Base-by-base conservation (phyloP, 2,797 vertebrate species). In the Lophotriccus pileatus region DNA sequence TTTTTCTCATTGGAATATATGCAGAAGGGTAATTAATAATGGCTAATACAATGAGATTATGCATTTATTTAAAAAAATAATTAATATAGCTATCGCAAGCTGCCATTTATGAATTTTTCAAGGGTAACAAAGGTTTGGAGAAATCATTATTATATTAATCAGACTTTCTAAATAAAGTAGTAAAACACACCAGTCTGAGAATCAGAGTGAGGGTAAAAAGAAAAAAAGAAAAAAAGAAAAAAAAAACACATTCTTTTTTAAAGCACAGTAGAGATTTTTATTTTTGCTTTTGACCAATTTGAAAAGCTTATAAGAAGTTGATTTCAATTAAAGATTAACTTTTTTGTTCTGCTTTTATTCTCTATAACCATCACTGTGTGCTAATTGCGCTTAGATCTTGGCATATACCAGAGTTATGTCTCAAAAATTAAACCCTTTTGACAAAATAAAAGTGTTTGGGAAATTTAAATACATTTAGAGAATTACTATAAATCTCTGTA, bases 31-130 rank as follows among this genome's bases (percentile, higher is more conserved):
- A 75, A 50, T 13, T 12, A 73, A 67, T 32, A 20, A 41, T 10
- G 52, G 27, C 13, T 41, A 74, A 70, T 58, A 12, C 14, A 75
- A 15, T n/a, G 7, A 44, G 12, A 77, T 41, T 41, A 66, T n/a
- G 2, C 5, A 46, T 7, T 2, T 20, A 13, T 23, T 14, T 34
- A 34, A 11, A 21, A 30, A 58, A 58, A 4, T 0, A 47, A 43
- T 32, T 66, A 30, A 43, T 43, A 27, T 24, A 66, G 16, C 5
- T 55, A 34, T 24, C 0, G 37, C 25, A 52, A 43, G 9, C 4
- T 58, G 3, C 4, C 66, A 66, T 62, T 58, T 69, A 24, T 39
- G 58, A 6, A 1, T 52, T 77, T 82, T 68, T 70, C 34, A 79
- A 62, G 19, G 84, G 59, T 69, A 82, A 8, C 1, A 70, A 76